Conservation (phyloP, 2,888 invertebrate genomes). For the Timema podura region DNA sequence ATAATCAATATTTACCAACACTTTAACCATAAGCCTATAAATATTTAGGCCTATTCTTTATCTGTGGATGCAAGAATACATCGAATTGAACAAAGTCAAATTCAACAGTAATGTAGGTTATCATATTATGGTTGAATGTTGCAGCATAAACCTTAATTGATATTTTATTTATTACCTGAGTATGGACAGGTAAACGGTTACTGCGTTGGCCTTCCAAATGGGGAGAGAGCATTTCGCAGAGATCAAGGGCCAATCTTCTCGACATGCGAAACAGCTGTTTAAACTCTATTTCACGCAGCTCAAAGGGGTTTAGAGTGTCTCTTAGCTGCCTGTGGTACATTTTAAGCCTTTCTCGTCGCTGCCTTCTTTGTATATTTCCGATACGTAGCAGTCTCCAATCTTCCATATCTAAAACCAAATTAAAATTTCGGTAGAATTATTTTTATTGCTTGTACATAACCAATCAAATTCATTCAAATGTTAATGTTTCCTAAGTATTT, state of each 20-base stretch:
- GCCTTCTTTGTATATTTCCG: background rate
- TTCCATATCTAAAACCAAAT: background rate
- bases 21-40: too few relatives aligned
- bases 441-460: too few relatives aligned
- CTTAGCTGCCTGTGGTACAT: background rate
- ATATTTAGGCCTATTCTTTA: too few relatives aligned
- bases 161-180: conserved; percentile 1
- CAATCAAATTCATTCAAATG: too few relatives aligned
- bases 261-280: background rate
- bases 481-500: too few relatives aligned
- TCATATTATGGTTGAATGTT: too few relatives aligned
- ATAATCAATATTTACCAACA: too few relatives aligned
- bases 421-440: too few relatives aligned
- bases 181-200: background rate
- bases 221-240: background rate
- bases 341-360: background rate
- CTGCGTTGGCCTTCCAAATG: background rate
- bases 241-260: background rate
- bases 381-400: conserved; percentile 1
- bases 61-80: too few relatives aligned
- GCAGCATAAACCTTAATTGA: background rate
- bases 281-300: background rate
- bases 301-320: conserved; percentile 2
- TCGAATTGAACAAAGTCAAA: too few relatives aligned
- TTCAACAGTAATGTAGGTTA: too few relatives aligned